These are phyloP conservation scores for Portunus trituberculatus DNA, from an alignment of 1,140 invertebrate genomes.

Conservation along the genomic window DNA sequence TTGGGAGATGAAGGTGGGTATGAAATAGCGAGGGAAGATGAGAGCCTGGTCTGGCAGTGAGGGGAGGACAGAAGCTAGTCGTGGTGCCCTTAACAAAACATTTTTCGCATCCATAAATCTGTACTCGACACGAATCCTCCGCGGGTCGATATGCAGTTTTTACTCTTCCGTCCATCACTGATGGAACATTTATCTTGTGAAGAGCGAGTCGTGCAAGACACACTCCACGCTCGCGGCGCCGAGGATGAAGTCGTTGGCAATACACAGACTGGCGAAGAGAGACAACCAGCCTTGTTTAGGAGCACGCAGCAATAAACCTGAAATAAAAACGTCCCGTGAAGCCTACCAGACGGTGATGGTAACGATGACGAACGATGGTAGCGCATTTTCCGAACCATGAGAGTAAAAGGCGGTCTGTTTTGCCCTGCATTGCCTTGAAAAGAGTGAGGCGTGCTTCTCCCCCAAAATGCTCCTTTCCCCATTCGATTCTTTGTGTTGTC, in stretches of 20 bases:
- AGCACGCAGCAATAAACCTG: background rate
- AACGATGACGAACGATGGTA: background rate
- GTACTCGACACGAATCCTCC: background rate
- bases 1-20: too few species aligned
- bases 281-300: background rate
- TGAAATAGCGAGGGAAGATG: background rate
- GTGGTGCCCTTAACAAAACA: background rate
- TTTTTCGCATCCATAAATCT: background rate
- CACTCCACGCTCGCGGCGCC: too few species aligned
- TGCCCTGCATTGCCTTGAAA: background rate
- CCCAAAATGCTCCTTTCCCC: background rate
- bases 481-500: background rate
- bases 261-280: background rate
- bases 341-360: background rate
- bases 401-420: background rate
- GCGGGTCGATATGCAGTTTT: background rate
- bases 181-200: too few species aligned
- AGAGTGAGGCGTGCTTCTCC: background rate
- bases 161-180: too few species aligned
- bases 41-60: background rate
- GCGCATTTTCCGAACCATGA: background rate
- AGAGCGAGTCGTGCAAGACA: too few species aligned
- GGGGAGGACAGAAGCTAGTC: background rate
- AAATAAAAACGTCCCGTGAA: background rate
- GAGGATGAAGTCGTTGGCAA: too few species aligned